Percentiles rank a stretch among this genome's conserved stretches.
Conservation (phyloP, 2,113 vertebrate species). For the Arenaria interpres region DNA sequence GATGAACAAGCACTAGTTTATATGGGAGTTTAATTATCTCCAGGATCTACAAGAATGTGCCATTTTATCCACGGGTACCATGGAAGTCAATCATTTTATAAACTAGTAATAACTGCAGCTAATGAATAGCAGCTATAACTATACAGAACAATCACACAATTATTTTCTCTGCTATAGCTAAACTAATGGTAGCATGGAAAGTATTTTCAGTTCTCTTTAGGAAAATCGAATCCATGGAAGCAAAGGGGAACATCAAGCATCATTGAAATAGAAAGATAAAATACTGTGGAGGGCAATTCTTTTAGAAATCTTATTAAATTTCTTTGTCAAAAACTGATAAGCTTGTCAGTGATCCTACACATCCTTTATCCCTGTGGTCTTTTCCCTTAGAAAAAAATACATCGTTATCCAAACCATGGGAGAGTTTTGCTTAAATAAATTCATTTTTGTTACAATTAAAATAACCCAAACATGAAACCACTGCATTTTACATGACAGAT, state of each 20-base stretch:
- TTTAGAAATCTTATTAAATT: background rate
- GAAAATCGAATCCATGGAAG: background rate
- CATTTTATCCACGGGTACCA: background rate
- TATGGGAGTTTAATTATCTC: background rate
- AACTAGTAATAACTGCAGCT: background rate
- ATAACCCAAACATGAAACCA: background rate
- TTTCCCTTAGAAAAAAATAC: background rate
- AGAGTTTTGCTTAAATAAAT: background rate
- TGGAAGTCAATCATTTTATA: background rate
- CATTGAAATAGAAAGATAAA: background rate
- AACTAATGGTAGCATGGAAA: background rate
- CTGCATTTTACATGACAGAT: background rate
- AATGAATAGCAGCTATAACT: background rate
- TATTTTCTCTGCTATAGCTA: background rate
- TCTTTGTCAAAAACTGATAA: background rate
- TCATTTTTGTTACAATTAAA: background rate
- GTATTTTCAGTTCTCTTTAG: background rate
- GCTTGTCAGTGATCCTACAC: background rate
- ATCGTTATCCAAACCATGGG: background rate
- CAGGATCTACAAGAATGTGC: background rate
- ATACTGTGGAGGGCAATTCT: background rate
- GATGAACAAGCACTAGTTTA: background rate
- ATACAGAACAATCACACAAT: background rate
- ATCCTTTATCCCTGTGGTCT: background rate
- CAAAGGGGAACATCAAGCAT: background rate